These are phyloP conservation scores for Drosophila obscura DNA, from an alignment of 1,140 invertebrate species.

Conservation along the genomic window DNA sequence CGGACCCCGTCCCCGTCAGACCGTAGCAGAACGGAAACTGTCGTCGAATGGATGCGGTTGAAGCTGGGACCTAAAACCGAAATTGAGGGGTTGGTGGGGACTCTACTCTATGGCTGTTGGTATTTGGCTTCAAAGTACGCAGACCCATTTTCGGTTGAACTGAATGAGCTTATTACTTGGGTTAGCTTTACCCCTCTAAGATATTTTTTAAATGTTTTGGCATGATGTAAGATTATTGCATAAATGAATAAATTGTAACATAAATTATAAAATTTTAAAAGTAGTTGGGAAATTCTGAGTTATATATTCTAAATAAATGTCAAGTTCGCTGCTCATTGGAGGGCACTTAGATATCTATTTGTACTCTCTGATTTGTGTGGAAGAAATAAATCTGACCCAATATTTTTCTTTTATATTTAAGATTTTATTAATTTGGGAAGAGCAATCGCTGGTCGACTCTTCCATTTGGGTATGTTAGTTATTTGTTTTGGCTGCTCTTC, in stretches of 20 bases:
- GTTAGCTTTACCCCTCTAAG: constrained; percentile 7
- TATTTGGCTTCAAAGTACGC: not conserved
- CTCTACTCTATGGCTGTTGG: not conserved
- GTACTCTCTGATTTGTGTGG: too few species aligned
- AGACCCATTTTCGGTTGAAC: not conserved
- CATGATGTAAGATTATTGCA: constrained; percentile 2
- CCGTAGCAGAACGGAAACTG: constrained; percentile 29
- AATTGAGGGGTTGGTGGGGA: too few species aligned
- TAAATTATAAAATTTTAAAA: too few species aligned
- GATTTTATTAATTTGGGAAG: not conserved
- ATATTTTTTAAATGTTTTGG: not conserved
- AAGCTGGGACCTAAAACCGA: not conserved
- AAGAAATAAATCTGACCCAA: too few species aligned
- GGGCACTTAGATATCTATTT: not conserved
- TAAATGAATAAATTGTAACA: not conserved
- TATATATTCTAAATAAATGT: too few species aligned
- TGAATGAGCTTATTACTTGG: constrained; percentile 6
- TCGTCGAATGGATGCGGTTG: constrained; percentile 24
- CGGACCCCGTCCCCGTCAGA: constrained; percentile 1
- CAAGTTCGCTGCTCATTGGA: too few species aligned
- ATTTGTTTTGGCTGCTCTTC: constrained; percentile 24
- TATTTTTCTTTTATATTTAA: too few species aligned
- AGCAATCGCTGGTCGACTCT: not conserved
- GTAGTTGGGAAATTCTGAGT: too few species aligned
- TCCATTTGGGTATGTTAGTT: not conserved